Percentiles rank a stretch among this genome's conserved stretches.
phyloP scores from a whole-genome alignment of 2,888 invertebrate genomes.

The Elmis aenea region DNA sequence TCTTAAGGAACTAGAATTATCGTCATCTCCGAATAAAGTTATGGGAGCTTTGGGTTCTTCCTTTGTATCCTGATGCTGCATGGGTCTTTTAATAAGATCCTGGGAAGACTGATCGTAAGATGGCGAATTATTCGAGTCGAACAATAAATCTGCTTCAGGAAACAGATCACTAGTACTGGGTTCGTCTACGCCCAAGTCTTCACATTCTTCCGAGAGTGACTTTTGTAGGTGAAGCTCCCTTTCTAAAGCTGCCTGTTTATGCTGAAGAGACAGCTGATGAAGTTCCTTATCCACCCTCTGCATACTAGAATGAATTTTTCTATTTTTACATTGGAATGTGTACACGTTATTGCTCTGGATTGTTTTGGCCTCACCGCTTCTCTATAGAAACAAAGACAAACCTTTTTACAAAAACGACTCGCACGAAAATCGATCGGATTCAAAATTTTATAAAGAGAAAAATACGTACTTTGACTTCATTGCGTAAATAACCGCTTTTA shows the following conservation, averaged over 20 bases:
- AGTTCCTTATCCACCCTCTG: conserved; percentile 40
- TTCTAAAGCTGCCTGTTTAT: conserved; percentile 52
- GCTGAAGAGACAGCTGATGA: conserved; percentile 40
- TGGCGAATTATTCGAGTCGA: conserved; percentile 68
- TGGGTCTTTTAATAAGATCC: conserved; percentile 23
- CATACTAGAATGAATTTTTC: conserved; percentile 31
- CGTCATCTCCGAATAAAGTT: conserved; percentile 42
- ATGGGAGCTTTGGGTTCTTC: conserved; percentile 30
- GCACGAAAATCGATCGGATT: no score
- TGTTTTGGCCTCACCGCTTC: conserved; percentile 22
- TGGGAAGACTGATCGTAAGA: conserved; percentile 45
- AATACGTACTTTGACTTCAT: conserved; percentile 41
- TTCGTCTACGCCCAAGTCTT: conserved; percentile 73
- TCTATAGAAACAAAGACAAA: conserved; percentile 14
- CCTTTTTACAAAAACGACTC: no score
- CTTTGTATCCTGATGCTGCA: conserved; percentile 20
- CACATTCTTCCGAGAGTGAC: conserved; percentile 72
- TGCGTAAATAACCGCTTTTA: conserved; percentile 41
- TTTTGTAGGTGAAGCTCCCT: conserved; percentile 58
- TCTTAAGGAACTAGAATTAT: conserved; percentile 37
- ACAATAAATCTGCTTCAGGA: conserved; percentile 69
- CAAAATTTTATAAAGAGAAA: no score
- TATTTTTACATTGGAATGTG: conserved; percentile 39
- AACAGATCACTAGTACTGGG: conserved; percentile 76
- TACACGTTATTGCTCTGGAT: conserved; percentile 36